Conservation (phyloP, 1,140 invertebrate species). For the Stegodyphus mimosarum region DNA sequence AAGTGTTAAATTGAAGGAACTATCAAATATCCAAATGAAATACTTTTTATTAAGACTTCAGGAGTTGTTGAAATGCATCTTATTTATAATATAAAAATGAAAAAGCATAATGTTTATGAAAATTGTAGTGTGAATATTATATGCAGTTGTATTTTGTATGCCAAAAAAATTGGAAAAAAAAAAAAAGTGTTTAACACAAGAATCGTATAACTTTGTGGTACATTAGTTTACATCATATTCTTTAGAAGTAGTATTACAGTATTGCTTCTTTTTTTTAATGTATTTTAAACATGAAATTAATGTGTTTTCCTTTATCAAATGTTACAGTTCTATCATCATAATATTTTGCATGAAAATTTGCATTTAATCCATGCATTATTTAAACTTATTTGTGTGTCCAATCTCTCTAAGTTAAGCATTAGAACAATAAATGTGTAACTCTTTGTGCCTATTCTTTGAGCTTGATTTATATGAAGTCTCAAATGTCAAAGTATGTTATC, state of each 20-base stretch:
- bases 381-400: too few species aligned
- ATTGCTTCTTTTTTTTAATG: slow-evolving; percentile 51
- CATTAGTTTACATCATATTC: slow-evolving; percentile 47
- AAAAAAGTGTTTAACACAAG: slow-evolving; percentile 52
- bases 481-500: too few species aligned
- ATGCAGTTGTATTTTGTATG: slow-evolving; percentile 35
- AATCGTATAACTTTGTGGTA: slow-evolving; percentile 48
- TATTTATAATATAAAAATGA: slow-evolving; percentile 25
- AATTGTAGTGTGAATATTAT: too few species aligned
- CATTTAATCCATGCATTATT: too few species aligned
- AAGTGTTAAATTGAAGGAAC: neutral
- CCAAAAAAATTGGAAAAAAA: slow-evolving; percentile 49
- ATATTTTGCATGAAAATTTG: neutral
- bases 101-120: neutral
- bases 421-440: too few species aligned
- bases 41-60: neutral
- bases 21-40: slow-evolving; percentile 2
- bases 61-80: neutral
- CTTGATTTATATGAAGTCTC: too few species aligned
- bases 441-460: too few species aligned
- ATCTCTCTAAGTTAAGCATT: too few species aligned
- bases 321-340: slow-evolving; percentile 40
- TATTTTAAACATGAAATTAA: slow-evolving; percentile 21
- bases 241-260: slow-evolving; percentile 32
- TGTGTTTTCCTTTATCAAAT: slow-evolving; percentile 35